Conservation (phyloP, 2,797 vertebrate species). For the Tachyglossus aculeatus region DNA sequence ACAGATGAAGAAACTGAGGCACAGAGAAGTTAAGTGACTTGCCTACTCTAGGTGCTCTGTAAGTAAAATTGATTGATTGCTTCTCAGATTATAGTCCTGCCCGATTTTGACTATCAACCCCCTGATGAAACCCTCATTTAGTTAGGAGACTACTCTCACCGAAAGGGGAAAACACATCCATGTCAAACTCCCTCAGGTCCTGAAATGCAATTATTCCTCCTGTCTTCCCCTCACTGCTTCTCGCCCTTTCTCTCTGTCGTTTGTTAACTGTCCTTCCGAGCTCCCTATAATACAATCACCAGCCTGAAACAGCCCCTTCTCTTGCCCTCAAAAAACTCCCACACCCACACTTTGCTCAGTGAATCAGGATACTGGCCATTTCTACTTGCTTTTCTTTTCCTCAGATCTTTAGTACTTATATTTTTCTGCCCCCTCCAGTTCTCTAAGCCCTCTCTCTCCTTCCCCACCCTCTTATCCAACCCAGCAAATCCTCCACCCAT, state of each 20-base stretch:
- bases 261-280: background rate
- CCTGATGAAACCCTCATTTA: too few species aligned
- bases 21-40: too few species aligned
- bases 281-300: background rate
- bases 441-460: background rate
- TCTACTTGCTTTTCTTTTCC: background rate
- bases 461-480: background rate
- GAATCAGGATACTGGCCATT: background rate
- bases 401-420: background rate
- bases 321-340: background rate
- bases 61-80: too few species aligned
- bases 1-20: too few species aligned
- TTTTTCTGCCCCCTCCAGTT: background rate
- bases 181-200: conserved; percentile 25
- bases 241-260: background rate
- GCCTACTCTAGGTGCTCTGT: too few species aligned
- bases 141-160: too few species aligned
- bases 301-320: background rate
- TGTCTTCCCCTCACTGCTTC: background rate
- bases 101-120: too few species aligned
- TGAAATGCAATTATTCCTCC: background rate
- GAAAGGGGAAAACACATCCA: too few species aligned
- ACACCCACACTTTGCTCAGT: rapidly evolving
- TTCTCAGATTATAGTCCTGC: too few species aligned
- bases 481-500: too few species aligned